A percentile compares a stretch with the other conserved stretches of the same genome.
Conservation (phyloP, 2,888 invertebrate species). For the Galerucella pusilla region DNA sequence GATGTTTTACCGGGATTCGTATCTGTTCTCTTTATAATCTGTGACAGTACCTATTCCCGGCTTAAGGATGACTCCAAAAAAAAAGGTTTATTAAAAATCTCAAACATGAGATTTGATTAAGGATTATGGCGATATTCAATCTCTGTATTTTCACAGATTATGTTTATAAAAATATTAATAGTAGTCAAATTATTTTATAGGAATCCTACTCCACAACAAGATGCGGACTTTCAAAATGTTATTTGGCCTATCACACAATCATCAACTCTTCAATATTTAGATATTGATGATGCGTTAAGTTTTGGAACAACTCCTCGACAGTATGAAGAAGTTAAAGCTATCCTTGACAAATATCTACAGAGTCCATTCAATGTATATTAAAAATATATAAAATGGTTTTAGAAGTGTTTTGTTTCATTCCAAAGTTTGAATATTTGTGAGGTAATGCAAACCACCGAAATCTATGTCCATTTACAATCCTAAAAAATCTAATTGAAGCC, state of each 20-base stretch:
- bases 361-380: constrained; percentile 9
- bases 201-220: constrained; percentile 33
- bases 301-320: constrained; percentile 21
- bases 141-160: background rate
- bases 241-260: constrained; percentile 23
- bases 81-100: too few relatives aligned
- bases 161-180: background rate
- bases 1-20: too few relatives aligned
- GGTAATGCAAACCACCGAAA: too few relatives aligned
- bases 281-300: constrained; percentile 27
- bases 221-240: constrained; percentile 20
- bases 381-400: background rate
- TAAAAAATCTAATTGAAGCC: too few relatives aligned
- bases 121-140: too few relatives aligned
- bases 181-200: constrained; percentile 3
- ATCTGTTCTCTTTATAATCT: too few relatives aligned
- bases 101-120: too few relatives aligned
- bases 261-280: constrained; percentile 21
- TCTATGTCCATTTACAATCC: too few relatives aligned
- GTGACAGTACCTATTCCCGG: too few relatives aligned
- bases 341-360: background rate
- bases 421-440: too few relatives aligned
- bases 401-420: background rate
- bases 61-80: too few relatives aligned
- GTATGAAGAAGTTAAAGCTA: constrained; percentile 6